phyloP scores from a whole-genome alignment of 2,113 vertebrate genomes.

The human (Homo sapiens) region DNA sequence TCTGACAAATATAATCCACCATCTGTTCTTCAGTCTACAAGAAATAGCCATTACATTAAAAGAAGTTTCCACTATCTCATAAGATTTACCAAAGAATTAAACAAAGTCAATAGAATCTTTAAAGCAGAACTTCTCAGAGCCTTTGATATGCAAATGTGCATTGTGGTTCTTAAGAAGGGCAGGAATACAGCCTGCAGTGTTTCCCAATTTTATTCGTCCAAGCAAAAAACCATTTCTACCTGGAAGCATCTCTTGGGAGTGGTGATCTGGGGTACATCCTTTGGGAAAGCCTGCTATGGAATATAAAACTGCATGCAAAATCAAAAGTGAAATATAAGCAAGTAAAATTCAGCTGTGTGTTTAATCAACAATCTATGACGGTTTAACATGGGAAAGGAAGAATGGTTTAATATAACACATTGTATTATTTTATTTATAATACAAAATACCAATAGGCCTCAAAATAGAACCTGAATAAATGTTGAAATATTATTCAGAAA shows the following conservation, averaged over 20 bases:
- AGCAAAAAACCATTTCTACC: not conserved
- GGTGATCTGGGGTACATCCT: not conserved
- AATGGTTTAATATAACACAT: not conserved
- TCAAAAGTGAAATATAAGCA: not conserved
- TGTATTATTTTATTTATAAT: not conserved
- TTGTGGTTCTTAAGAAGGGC: not conserved
- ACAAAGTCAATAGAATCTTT: not conserved
- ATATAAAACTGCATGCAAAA: not conserved
- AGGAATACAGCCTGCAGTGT: fast-evolving
- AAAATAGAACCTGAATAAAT: not conserved
- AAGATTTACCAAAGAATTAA: not conserved
- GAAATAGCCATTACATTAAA: not conserved
- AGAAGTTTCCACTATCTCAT: not conserved
- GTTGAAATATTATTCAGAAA: not conserved
- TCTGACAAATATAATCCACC: not conserved
- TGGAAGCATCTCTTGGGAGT: not conserved
- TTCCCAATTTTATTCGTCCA: not conserved
- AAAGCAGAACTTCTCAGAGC: not conserved
- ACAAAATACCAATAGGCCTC: not conserved
- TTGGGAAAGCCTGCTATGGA: not conserved
- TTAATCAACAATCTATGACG: not conserved
- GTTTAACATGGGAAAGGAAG: not conserved
- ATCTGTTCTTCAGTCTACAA: not conserved
- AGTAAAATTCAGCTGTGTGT: not conserved
- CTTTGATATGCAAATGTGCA: fast-evolving